phyloP scores from a whole-genome alignment of 1,140 invertebrate species.

The Myzus persicae region DNA sequence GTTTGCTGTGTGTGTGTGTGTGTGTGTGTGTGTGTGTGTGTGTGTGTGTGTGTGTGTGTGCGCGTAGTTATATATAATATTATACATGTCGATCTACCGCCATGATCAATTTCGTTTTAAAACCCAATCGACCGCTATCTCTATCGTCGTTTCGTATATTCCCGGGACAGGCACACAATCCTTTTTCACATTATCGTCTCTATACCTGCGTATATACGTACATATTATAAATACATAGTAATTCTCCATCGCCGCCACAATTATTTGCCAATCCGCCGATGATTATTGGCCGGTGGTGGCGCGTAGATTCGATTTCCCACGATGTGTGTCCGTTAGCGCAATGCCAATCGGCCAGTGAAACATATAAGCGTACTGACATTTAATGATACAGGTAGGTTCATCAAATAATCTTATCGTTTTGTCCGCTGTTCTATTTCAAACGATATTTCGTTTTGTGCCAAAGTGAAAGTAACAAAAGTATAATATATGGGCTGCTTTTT shows the following conservation, averaged over 20 bases:
- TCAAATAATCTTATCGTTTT: background rate
- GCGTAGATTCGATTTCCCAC: slow-evolving; percentile 35
- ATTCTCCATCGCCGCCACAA: background rate
- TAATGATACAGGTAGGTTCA: background rate
- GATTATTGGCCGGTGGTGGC: background rate
- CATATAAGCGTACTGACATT: background rate
- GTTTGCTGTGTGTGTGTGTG: background rate
- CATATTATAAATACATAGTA: background rate
- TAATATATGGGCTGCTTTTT: background rate
- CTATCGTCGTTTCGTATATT: background rate
- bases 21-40: background rate
- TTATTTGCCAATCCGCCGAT: slow-evolving; percentile 43
- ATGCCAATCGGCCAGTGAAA: background rate
- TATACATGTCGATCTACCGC: slow-evolving; percentile 46
- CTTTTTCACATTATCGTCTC: slow-evolving; percentile 14
- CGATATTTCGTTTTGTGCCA: slow-evolving; percentile 34
- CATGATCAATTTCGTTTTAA: slow-evolving; percentile 53
- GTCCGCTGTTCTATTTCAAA: background rate
- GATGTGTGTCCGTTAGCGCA: slow-evolving; percentile 12
- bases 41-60: background rate
- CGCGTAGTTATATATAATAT: background rate
- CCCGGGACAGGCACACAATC: background rate
- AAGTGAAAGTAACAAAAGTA: slow-evolving; percentile 34
- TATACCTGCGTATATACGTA: background rate
- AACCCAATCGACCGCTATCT: slow-evolving; percentile 7